phyloP scores from a whole-genome alignment of 2,797 vertebrate genomes.

The Paratrypauchen microcephalus region DNA sequence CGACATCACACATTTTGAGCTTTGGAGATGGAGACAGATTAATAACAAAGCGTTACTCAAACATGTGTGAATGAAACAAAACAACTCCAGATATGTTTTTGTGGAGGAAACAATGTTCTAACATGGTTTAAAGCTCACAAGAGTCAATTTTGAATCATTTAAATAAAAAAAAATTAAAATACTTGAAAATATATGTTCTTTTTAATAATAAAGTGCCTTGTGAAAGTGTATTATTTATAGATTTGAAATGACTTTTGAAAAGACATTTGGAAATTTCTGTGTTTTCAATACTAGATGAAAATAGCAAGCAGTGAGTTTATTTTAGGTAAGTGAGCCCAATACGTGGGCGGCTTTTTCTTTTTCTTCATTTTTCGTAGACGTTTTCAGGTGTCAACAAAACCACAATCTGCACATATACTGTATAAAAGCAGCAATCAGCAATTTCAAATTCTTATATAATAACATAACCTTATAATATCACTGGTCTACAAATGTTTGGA shows the following conservation, averaged over 20 bases:
- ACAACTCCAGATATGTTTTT: too few species aligned
- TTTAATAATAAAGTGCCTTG: background rate
- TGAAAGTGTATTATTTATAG: background rate
- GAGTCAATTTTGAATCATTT: too few species aligned
- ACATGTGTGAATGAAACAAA: too few species aligned
- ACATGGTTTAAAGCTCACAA: too few species aligned
- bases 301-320: background rate
- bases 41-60: too few species aligned
- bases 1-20: too few species aligned
- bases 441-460: background rate
- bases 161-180: too few species aligned
- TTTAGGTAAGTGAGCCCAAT: background rate
- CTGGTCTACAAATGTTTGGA: too few species aligned
- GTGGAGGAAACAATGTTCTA: too few species aligned
- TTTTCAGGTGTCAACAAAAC: background rate
- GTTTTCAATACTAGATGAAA: background rate
- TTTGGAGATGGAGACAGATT: too few species aligned
- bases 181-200: too few species aligned
- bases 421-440: background rate
- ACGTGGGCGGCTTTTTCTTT: background rate
- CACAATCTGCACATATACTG: background rate
- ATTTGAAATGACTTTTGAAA: background rate
- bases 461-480: too few species aligned
- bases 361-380: background rate
- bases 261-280: background rate